Evolutionary conservation across 2,113 vertebrate genomes (phyloP).

Genomic region (Chaetorhynchus papuensis): DNA sequence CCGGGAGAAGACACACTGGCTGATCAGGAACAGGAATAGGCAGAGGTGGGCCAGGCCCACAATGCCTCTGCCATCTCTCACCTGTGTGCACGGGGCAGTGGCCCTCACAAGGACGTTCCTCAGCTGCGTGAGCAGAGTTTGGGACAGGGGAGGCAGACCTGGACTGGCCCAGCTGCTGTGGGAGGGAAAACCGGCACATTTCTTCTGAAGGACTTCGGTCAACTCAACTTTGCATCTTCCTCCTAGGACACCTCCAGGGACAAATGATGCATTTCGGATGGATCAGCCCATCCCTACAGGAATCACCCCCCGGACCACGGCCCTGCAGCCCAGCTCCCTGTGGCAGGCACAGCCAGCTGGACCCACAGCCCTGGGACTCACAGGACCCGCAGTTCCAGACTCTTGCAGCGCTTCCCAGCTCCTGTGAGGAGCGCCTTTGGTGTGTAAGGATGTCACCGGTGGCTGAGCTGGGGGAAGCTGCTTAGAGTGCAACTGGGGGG

Average conservation of each 20-base stretch:
- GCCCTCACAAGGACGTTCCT: neutral
- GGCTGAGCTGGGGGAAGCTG: neutral
- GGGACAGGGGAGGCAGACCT: neutral
- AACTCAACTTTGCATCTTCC: neutral
- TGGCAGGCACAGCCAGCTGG: neutral
- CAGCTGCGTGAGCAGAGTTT: neutral
- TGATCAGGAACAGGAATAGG: neutral
- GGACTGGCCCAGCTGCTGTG: neutral
- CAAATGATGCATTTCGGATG: rapidly evolving
- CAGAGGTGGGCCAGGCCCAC: neutral
- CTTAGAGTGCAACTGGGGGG: neutral
- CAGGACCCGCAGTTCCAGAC: neutral
- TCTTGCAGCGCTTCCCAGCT: rapidly evolving
- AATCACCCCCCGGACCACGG: neutral
- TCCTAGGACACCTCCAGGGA: neutral
- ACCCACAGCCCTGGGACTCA: neutral
- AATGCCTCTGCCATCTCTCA: neutral
- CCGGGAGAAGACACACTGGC: neutral
- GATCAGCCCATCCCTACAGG: neutral
- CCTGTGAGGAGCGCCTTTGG: neutral
- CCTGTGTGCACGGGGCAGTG: rapidly evolving
- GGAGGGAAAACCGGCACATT: neutral
- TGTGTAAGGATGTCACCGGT: no score
- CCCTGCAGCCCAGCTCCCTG: neutral
- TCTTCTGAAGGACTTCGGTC: neutral